These are phyloP conservation scores for Mormyrops boulengeri DNA, from an alignment of 2,797 vertebrate genomes.

Conservation along the genomic window DNA sequence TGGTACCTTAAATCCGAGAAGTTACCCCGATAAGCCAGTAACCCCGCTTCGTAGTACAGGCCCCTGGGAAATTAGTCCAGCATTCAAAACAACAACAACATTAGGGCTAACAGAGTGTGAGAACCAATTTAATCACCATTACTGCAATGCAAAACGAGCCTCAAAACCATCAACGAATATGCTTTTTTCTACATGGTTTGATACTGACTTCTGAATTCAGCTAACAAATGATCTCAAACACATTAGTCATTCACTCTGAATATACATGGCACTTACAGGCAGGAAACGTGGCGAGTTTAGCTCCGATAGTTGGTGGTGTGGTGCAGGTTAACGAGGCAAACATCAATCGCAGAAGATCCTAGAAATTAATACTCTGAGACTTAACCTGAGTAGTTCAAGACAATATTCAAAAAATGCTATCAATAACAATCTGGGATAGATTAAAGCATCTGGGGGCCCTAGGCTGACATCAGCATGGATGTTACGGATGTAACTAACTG, in stretches of 20 bases:
- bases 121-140: slow-evolving; percentile 1
- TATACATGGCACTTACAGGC: neutral
- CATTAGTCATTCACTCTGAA: neutral
- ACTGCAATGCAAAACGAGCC: neutral
- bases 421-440: neutral
- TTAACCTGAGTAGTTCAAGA: neutral
- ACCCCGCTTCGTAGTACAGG: no score
- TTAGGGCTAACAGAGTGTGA: neutral
- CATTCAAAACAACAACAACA: neutral
- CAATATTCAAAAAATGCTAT: neutral
- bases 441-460: neutral
- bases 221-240: neutral
- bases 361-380: neutral
- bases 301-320: neutral
- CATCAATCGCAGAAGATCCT: neutral
- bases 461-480: neutral
- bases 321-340: neutral
- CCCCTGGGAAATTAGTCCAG: neutral
- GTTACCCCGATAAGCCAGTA: no score
- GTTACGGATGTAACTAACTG: neutral
- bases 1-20: no score
- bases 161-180: neutral
- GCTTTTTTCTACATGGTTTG: neutral
- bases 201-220: neutral
- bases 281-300: neutral